Evolutionary conservation across 2,797 vertebrate species (phyloP), one percentile per base, ranked within the genome.

Genomic region (Steatocranus sp.): DNA sequence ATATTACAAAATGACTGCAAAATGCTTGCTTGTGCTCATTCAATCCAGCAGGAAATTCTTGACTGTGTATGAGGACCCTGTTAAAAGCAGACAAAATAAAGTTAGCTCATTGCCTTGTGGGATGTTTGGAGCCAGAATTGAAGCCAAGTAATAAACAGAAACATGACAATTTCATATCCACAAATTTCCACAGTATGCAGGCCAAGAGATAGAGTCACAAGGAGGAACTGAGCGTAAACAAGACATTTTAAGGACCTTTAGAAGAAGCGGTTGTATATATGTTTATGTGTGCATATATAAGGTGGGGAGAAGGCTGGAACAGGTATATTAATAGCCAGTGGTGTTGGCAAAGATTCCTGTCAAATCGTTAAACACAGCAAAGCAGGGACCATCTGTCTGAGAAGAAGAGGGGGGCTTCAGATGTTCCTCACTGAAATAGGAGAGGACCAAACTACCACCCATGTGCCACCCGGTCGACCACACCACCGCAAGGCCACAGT

Each of bases 91-190:
- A 79, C 66, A 27, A 91, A 90, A 87, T 82, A 86, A 86, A 87
- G 79, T 87, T 86, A 86, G 84, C 78, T 87, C 80, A 81, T 83
- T 78, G 89, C 86, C 36, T 88, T 91, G 86, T 86, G 90, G 87
- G 80, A 86, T 89, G 87, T 89, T 89, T 90, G 84, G 85, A 84
- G 83, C 83, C 86, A 61, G 73, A 91, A 81, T 75, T 43, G 86
- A 84, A 89, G 85, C 83, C 85, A 88, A 93, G 87, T 87, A 89
- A 89, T 90, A 89, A 93, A 89, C 88, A 92, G 88, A 93, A 90
- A 93, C 79, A 91, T 85, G 84, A 87, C 14, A 15, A 88, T 87
- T 91, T 91, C 83, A 91, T 86, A 82, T 90, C 90, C 87, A 84
- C 87, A 92, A 84, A 88, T 87, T 89, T 91, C 83, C 85, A 87